phyloP scores from a whole-genome alignment of 2,888 invertebrate species.

The Amphipyra tragopoginis region DNA sequence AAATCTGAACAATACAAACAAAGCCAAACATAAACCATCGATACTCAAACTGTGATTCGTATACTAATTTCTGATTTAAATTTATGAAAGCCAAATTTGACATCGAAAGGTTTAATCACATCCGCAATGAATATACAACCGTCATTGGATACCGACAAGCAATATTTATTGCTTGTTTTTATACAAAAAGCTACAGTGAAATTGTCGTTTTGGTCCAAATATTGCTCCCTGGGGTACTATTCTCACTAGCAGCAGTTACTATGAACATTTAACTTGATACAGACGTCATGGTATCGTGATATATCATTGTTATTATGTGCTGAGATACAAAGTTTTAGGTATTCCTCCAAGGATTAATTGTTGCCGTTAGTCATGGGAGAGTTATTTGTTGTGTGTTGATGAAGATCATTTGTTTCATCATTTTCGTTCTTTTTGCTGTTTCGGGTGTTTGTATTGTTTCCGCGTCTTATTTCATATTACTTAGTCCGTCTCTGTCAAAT shows the following conservation, averaged over 20 bases:
- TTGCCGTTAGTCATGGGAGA: conserved; percentile 36
- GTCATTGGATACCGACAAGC: conserved; percentile 52
- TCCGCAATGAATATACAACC: conserved; percentile 62
- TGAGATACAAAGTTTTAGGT: conserved; percentile 60
- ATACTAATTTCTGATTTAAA: conserved; percentile 62
- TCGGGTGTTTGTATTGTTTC: too few species aligned
- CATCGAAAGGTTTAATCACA: conserved; percentile 57
- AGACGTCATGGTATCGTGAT: conserved; percentile 50
- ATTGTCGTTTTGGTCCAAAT: conserved; percentile 60
- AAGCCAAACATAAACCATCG: conserved; percentile 43
- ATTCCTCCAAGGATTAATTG: conserved; percentile 56
- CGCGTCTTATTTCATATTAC: too few species aligned
- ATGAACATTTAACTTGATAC: conserved; percentile 61
- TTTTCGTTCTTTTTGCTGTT: conserved; percentile 1
- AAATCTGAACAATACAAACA: conserved; percentile 8
- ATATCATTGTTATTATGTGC: conserved; percentile 51
- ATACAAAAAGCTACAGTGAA: conserved; percentile 58
- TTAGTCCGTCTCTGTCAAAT: too few species aligned
- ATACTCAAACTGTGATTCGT: conserved; percentile 59
- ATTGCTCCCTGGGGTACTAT: conserved; percentile 67
- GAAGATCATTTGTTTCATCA: conserved; percentile 30
- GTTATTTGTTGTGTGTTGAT: conserved; percentile 37
- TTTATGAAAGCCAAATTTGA: conserved; percentile 61
- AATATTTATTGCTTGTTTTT: conserved; percentile 68
- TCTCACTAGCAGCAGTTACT: conserved; percentile 57